Base-by-base conservation (phyloP, 2,113 vertebrate species). In the Odocoileus virginianus region DNA sequence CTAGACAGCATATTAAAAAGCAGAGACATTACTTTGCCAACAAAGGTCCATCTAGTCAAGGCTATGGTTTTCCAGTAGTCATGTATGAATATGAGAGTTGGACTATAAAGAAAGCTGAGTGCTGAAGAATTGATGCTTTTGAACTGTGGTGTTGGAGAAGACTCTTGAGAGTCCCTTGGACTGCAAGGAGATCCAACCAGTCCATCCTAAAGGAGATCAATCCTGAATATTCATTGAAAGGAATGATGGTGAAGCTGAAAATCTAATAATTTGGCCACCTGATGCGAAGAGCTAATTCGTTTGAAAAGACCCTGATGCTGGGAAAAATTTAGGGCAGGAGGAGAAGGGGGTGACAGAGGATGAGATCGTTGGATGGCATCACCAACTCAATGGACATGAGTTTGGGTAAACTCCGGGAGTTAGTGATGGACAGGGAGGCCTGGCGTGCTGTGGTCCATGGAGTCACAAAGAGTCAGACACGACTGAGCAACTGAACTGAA, bases 401-500 rank as follows among this genome's bases (percentile, higher is more conserved):
- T 74, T 40, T 74, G 67, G 10, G 36, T 23, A 74, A 74, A 74
- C 19, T 74, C 67, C 3, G 8, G 19, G 19, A 40, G 67, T 40
- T 74, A 40, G 67, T 74, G 10, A 74, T 40, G n/a, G 67, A 74
- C 10, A 23, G 67, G 21, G 19, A 23, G 19, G n/a, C 67, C 19
- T 23, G 5, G 67, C 6, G 11, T 71, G 19, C 10, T 71, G n/a
- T 23, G 5, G 2, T 74, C 19, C 5, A 40, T 13, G 10, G n/a
- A 36, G n/a, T 40, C 1, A 0, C n/a, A 74, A 40, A 71, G 67
- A 74, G n/a, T 74, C 5, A 0, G 67, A 74, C n/a, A 40, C 0
- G 10, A 74, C 10, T 40, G 67, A 40, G 19, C 0, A 0, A 40
- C 67, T 12, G 67, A 74, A 74, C n/a, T 40, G 19, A 74, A 74